These are phyloP conservation scores for Eumerus sabulonum DNA, from an alignment of 2,888 invertebrate species.

Conservation along the genomic window DNA sequence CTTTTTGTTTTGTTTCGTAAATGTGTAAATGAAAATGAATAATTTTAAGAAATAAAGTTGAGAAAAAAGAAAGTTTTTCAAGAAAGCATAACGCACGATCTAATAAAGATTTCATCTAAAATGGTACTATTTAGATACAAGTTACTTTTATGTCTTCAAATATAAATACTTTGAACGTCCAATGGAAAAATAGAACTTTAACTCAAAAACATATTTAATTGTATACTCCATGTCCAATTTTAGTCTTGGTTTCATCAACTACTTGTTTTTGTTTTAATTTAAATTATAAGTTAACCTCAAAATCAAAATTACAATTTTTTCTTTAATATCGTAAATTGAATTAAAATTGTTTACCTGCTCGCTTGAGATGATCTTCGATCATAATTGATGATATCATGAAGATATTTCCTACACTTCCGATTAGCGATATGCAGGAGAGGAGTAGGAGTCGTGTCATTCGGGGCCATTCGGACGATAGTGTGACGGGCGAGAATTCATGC, in stretches of 20 bases:
- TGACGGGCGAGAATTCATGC: slow-evolving; percentile 82
- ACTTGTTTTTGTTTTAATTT: slow-evolving; percentile 4
- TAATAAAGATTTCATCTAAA: slow-evolving; percentile 15
- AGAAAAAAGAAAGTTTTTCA: slow-evolving; percentile 2
- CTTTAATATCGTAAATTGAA: not conserved
- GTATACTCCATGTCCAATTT: not conserved
- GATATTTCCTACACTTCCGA: slow-evolving; percentile 86
- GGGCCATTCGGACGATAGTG: slow-evolving; percentile 84
- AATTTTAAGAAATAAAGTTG: not conserved
- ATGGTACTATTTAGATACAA: slow-evolving; percentile 29
- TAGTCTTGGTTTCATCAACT: slow-evolving; percentile 9
- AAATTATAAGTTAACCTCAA: no score
- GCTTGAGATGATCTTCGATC: slow-evolving; percentile 85
- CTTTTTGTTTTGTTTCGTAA: slow-evolving; percentile 2
- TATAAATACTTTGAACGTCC: no score
- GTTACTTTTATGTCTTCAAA: no score
- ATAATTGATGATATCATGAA: slow-evolving; percentile 88
- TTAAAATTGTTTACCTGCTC: slow-evolving; percentile 80
- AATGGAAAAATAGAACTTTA: no score
- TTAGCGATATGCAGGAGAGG: slow-evolving; percentile 82
- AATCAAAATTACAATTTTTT: not conserved
- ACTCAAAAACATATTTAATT: not conserved
- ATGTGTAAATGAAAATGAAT: not conserved
- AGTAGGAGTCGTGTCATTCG: slow-evolving; percentile 83
- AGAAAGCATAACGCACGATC: slow-evolving; percentile 24